These are phyloP conservation scores for Hippoglossus hippoglossus DNA, from an alignment of 2,797 vertebrate species.

Conservation along the genomic window DNA sequence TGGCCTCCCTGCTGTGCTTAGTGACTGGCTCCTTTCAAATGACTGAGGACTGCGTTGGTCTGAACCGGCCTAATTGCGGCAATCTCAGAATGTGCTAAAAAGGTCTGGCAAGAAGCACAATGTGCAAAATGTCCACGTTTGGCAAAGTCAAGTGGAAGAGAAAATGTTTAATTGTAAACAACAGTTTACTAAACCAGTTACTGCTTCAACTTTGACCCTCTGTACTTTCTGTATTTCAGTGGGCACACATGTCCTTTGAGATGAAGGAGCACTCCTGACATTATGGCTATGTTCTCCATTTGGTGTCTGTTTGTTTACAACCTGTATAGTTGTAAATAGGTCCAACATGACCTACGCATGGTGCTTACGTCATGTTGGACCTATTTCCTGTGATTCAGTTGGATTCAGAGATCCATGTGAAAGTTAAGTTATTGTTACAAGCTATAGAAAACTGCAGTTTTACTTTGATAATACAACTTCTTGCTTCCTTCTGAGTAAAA, in stretches of 20 bases:
- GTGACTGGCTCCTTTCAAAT: constrained; percentile 7
- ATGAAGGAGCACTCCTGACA: neutral
- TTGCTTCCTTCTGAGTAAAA: too few species aligned
- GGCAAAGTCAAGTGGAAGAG: neutral
- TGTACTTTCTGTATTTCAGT: neutral
- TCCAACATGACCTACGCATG: too few species aligned
- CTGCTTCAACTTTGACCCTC: neutral
- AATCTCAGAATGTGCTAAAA: neutral
- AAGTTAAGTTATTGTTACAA: too few species aligned
- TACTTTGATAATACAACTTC: too few species aligned
- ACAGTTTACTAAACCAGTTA: neutral
- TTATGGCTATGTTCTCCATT: neutral
- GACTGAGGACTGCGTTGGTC: neutral
- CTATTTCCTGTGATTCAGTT: too few species aligned
- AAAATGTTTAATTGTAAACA: neutral
- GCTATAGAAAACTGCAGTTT: too few species aligned
- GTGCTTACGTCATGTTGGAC: too few species aligned
- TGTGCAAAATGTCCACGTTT: neutral
- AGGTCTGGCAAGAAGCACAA: neutral
- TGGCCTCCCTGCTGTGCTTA: neutral
- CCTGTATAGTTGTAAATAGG: too few species aligned
- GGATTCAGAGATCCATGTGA: too few species aligned
- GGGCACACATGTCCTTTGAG: neutral
- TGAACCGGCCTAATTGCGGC: neutral
- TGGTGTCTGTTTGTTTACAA: too few species aligned